Evolutionary conservation across 2,113 vertebrate genomes (phyloP).

Genomic region (Turnix velox): DNA sequence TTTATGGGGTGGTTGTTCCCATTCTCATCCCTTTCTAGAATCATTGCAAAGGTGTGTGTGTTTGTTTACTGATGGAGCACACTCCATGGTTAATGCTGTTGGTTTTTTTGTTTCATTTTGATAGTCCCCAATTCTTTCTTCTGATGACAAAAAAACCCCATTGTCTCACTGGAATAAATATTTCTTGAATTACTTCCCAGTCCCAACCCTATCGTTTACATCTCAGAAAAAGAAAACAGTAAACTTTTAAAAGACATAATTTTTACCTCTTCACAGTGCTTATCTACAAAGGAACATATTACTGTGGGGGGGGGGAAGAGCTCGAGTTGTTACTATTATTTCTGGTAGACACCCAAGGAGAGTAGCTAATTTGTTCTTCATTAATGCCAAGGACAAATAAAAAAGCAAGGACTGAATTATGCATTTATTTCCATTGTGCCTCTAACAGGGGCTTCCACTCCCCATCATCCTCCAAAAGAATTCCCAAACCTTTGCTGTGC

Average conservation of each 20-base stretch:
- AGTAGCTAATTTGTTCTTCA: conserved; percentile 81
- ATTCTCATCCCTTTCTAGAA: neutral
- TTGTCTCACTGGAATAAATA: conserved; percentile 72
- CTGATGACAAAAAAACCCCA: conserved; percentile 69
- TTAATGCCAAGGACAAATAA: conserved; percentile 82
- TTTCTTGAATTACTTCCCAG: conserved; percentile 76
- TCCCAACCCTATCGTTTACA: conserved; percentile 72
- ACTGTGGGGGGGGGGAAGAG: conserved; percentile 54
- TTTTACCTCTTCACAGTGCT: conserved; percentile 81
- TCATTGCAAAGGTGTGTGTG: neutral
- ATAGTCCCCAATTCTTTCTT: conserved; percentile 68
- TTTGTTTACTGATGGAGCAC: neutral
- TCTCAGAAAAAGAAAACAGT: conserved; percentile 75
- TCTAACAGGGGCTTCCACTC: conserved; percentile 49
- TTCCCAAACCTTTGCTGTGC: conserved; percentile 59
- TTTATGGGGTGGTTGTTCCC: neutral
- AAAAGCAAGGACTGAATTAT: conserved; percentile 71
- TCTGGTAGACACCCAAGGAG: conserved; percentile 81
- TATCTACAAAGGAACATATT: conserved; percentile 87
- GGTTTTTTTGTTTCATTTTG: conserved; percentile 67
- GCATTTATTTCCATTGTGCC: conserved; percentile 69
- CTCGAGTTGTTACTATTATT: conserved; percentile 76
- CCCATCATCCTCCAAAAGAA: conserved; percentile 59
- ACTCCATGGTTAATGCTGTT: neutral
- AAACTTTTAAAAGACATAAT: conserved; percentile 80